Evolutionary conservation across 2,797 vertebrate genomes (phyloP).

Genomic region (Onychomys leucogaster): DNA sequence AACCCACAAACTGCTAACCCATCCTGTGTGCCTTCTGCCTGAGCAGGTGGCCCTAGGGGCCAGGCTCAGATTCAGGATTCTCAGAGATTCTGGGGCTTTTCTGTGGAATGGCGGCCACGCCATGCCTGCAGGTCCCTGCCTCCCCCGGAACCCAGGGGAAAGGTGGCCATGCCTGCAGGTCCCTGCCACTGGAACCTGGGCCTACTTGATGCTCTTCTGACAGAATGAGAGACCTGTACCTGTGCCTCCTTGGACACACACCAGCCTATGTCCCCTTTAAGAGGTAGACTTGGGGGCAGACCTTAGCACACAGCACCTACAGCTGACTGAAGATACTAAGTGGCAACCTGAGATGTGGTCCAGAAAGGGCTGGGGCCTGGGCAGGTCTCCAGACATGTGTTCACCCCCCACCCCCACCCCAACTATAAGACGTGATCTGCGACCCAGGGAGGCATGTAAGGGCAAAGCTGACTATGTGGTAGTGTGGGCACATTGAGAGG

Average conservation of each 20-base stretch:
- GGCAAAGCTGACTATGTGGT: not conserved
- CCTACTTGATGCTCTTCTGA: not conserved
- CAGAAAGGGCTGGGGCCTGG: not conserved
- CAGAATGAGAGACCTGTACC: not conserved
- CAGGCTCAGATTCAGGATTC: not conserved
- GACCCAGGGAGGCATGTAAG: fast-evolving
- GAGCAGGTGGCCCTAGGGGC: fast-evolving
- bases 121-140: fast-evolving
- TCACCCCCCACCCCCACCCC: not conserved
- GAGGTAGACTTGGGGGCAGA: not conserved
- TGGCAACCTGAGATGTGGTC: not conserved
- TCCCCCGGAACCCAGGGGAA: fast-evolving
- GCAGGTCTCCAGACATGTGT: not conserved
- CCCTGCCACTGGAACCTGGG: not conserved
- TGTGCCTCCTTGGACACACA: not conserved
- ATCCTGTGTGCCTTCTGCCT: not conserved
- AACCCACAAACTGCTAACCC: fast-evolving
- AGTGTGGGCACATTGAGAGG: not conserved
- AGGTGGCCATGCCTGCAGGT: not conserved
- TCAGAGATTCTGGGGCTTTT: not conserved
- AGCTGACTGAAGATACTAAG: not conserved
- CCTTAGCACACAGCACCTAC: not conserved
- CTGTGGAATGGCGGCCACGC: fast-evolving
- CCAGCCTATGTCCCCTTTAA: not conserved
- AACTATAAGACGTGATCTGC: fast-evolving